Evolutionary conservation across 2,888 invertebrate species (phyloP).

Genomic region (Melanargia galathea): DNA sequence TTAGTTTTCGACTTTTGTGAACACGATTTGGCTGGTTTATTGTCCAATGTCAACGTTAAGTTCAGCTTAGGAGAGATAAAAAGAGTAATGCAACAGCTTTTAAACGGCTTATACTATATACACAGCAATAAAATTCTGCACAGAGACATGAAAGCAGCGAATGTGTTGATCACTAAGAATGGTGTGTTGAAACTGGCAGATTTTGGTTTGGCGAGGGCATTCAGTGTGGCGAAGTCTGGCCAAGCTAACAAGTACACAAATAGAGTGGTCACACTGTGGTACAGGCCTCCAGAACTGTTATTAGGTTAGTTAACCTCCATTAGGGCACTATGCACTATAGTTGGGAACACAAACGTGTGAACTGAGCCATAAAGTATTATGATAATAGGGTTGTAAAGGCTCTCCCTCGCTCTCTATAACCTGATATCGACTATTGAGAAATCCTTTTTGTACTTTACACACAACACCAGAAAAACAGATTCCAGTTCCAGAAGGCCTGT

Average conservation of each 20-base stretch:
- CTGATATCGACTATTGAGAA: too few species aligned
- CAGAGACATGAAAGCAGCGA: slow-evolving; percentile 99
- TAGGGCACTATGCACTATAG: too few species aligned
- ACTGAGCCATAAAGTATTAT: too few species aligned
- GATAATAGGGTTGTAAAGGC: too few species aligned
- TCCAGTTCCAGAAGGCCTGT: too few species aligned
- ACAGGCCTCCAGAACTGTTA: slow-evolving; percentile 84
- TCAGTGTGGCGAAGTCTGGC: slow-evolving; percentile 93
- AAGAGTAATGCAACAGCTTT: slow-evolving; percentile 86
- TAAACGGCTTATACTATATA: slow-evolving; percentile 96
- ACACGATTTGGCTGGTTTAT: slow-evolving; percentile 97
- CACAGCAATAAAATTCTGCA: slow-evolving; percentile 97
- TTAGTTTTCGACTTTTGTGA: slow-evolving; percentile 99
- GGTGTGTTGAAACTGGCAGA: slow-evolving; percentile 98
- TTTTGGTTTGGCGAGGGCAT: slow-evolving; percentile 97
- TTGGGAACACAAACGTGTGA: too few species aligned
- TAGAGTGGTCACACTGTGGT: slow-evolving; percentile 98
- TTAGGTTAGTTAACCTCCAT: slow-evolving; percentile 55
- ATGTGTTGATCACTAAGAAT: slow-evolving; percentile 97
- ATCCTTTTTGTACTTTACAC: too few species aligned
- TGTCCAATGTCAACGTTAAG: slow-evolving; percentile 97
- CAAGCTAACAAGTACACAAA: slow-evolving; percentile 95
- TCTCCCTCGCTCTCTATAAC: too few species aligned
- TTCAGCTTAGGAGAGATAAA: slow-evolving; percentile 98
- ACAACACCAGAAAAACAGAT: too few species aligned